These are phyloP conservation scores for Beroe ovata DNA, from an alignment of 37 sponge, comb jelly and placozoan species.

Conservation along the genomic window DNA sequence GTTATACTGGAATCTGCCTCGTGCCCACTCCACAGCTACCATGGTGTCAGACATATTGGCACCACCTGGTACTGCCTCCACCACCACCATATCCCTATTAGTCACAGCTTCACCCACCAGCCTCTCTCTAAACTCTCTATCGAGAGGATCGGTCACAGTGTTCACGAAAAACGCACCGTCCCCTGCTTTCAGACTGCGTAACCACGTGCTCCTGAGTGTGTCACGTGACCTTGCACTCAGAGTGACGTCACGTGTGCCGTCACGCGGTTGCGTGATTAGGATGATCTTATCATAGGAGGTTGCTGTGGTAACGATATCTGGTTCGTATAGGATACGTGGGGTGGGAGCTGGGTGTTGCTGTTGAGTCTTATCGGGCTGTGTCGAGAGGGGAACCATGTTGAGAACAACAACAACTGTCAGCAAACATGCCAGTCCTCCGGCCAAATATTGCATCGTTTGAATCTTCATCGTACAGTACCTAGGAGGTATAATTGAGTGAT, in stretches of 20 bases:
- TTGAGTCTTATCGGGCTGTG: not conserved
- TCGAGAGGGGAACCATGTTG: not conserved
- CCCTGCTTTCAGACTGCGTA: not conserved
- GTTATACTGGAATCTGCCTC: not conserved
- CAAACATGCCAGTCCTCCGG: not conserved
- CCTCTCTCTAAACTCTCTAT: not conserved
- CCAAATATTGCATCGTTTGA: not conserved
- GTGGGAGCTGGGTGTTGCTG: no score
- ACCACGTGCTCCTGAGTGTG: not conserved
- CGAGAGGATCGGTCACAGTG: not conserved
- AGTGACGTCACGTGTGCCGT: not conserved
- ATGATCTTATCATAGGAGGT: not conserved
- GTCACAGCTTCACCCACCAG: not conserved
- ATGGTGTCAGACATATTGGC: not conserved
- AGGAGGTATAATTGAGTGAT: no score
- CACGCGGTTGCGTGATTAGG: not conserved
- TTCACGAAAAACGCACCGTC: not conserved
- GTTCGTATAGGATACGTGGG: not conserved
- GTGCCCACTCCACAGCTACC: constrained; percentile 35
- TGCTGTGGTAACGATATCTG: not conserved
- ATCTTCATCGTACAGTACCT: not conserved
- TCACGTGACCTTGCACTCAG: not conserved
- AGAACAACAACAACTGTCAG: not conserved
- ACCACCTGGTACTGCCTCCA: not conserved
- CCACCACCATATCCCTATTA: constrained; percentile 10